These are phyloP conservation scores for Aleiodes alternator DNA, from an alignment of 2,888 invertebrate species.

Conservation along the genomic window DNA sequence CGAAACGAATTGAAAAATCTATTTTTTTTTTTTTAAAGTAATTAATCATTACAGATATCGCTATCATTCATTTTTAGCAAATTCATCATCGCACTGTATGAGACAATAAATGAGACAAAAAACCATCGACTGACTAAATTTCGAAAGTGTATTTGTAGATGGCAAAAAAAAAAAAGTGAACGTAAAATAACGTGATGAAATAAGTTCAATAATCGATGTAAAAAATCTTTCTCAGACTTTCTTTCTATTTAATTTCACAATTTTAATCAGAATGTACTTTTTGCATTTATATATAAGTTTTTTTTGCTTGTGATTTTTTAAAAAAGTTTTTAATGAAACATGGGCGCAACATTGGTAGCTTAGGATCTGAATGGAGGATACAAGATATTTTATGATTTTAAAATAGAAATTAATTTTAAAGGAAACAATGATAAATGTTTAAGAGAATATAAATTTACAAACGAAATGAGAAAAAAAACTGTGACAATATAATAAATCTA, in stretches of 20 bases:
- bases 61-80: background rate
- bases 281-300: constrained; percentile 36
- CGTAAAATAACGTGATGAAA: no score
- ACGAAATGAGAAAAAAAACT: constrained; percentile 62
- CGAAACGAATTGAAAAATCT: constrained; percentile 23
- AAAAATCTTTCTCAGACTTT: constrained; percentile 46
- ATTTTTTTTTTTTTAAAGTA: constrained; percentile 49
- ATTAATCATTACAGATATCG: constrained; percentile 40
- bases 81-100: constrained; percentile 44
- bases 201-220: constrained; percentile 46
- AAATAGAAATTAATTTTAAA: constrained; percentile 30
- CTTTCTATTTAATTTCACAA: constrained; percentile 39
- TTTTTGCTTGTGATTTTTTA: constrained; percentile 24
- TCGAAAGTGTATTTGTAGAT: constrained; percentile 41
- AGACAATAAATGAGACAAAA: constrained; percentile 65
- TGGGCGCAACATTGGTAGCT: constrained; percentile 62
- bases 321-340: constrained; percentile 50
- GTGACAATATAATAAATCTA: constrained; percentile 67
- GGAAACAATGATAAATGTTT: constrained; percentile 41
- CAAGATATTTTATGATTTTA: constrained; percentile 22
- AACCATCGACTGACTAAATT: constrained; percentile 61
- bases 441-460: constrained; percentile 49
- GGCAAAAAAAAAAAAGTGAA: constrained; percentile 36
- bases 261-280: constrained; percentile 44
- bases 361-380: constrained; percentile 66